These are phyloP conservation scores for Bucorvus abyssinicus DNA, from an alignment of 2,797 vertebrate species.

Conservation along the genomic window DNA sequence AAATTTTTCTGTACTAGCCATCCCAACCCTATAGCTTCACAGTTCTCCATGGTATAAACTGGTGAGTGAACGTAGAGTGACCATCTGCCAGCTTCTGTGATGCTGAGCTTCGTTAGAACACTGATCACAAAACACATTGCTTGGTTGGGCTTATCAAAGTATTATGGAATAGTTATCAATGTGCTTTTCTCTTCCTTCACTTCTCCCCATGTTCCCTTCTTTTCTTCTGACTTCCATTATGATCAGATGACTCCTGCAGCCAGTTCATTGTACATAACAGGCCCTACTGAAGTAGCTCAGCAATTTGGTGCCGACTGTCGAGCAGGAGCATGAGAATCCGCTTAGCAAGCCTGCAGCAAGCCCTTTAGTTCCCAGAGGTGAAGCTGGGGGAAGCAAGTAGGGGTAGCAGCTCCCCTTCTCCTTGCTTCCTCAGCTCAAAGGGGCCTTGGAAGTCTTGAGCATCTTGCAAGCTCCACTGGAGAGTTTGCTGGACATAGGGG, in stretches of 20 bases:
- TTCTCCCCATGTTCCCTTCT: not conserved
- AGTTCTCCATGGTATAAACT: not conserved
- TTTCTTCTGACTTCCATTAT: not conserved
- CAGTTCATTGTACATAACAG: not conserved
- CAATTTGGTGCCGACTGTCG: not conserved
- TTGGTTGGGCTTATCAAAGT: conserved; percentile 35
- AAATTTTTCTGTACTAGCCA: not conserved
- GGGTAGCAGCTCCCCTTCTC: not conserved
- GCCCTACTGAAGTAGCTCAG: not conserved
- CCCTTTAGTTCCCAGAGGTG: not conserved
- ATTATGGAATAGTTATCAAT: conserved; percentile 35
- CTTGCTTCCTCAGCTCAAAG: not conserved
- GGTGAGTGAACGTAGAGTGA: not conserved
- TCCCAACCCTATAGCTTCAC: not conserved
- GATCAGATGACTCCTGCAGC: not conserved
- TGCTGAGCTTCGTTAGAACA: conserved; percentile 24
- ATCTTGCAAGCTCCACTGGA: not conserved
- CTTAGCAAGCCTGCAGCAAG: not conserved
- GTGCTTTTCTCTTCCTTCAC: not conserved
- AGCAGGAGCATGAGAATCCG: not conserved
- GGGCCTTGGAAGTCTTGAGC: not conserved
- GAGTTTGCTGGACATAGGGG: not conserved
- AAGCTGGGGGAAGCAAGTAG: accelerated
- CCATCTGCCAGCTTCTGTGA: not conserved
- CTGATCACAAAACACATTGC: not conserved